A percentile compares a stretch with the other conserved stretches of the same genome.
Conservation (phyloP, 1,140 invertebrate genomes). For the Habropoda laboriosa region DNA sequence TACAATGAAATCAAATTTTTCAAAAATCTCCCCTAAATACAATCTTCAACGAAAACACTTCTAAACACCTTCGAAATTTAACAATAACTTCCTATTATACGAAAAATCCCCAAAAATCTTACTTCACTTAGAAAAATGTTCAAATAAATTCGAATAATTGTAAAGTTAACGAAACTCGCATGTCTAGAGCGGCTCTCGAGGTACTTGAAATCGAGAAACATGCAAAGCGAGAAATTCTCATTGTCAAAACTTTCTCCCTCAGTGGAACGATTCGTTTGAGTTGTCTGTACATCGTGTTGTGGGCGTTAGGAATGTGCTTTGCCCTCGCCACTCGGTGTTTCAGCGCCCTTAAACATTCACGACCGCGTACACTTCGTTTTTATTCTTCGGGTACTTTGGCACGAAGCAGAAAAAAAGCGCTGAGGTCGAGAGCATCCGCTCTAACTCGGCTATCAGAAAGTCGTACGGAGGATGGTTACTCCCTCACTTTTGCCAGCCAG, state of each 20-base stretch:
- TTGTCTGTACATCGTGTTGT: conserved; percentile 1
- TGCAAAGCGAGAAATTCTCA: neutral
- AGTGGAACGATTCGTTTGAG: conserved; percentile 11
- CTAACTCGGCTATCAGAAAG: conserved; percentile 43
- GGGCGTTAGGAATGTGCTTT: conserved; percentile 28
- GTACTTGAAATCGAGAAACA: neutral
- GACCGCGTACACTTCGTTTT: conserved; percentile 46
- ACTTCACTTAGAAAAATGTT: neutral
- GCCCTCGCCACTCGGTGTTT: conserved; percentile 22
- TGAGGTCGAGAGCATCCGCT: conserved; percentile 44
- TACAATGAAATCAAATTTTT: too few relatives aligned
- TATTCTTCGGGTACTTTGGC: conserved; percentile 50
- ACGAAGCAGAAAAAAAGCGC: conserved; percentile 43
- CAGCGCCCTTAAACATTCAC: conserved; percentile 45
- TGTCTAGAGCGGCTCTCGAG: neutral
- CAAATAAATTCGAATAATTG: neutral
- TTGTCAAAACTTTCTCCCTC: neutral
- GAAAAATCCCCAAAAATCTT: too few relatives aligned
- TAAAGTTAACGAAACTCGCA: neutral
- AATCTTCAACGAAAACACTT: too few relatives aligned
- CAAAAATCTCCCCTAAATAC: too few relatives aligned
- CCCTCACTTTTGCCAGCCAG: neutral
- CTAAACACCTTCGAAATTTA: too few relatives aligned
- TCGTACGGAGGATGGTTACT: conserved; percentile 21
- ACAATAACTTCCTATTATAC: too few relatives aligned